Percentiles rank a stretch among this genome's conserved stretches.
Conservation (phyloP, 2,888 invertebrate genomes). For the Pogonocherus hispidulus region DNA sequence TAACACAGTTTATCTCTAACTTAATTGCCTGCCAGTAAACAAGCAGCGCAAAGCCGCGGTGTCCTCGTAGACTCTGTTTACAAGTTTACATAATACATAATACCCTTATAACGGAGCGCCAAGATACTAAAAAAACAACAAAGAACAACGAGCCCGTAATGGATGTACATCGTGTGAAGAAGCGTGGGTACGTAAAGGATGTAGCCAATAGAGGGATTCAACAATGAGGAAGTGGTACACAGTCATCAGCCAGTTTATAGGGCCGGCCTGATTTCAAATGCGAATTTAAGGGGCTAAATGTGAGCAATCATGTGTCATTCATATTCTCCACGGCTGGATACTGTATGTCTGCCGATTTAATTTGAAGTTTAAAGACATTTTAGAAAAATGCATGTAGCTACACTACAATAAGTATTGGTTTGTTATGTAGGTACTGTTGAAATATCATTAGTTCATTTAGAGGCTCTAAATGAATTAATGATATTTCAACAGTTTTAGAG, state of each 20-base stretch:
- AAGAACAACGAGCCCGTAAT: conserved; percentile 14
- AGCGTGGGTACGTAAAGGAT: conserved; percentile 48
- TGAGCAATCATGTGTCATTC: conserved; percentile 29
- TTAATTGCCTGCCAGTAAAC: background rate
- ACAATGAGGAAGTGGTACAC: conserved; percentile 58
- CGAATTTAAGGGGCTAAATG: conserved; percentile 9
- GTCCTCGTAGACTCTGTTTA: background rate
- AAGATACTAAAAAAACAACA: conserved; percentile 27
- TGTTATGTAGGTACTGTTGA: too few relatives aligned
- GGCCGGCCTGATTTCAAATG: conserved; percentile 9
- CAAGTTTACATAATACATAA: conserved; percentile 7
- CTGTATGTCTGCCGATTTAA: background rate
- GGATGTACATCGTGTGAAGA: conserved; percentile 28
- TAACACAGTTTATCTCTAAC: background rate
- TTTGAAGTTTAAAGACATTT: too few relatives aligned
- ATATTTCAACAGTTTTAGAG: too few relatives aligned
- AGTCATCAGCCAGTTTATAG: conserved; percentile 30
- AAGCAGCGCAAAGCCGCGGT: conserved; percentile 8
- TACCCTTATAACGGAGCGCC: conserved; percentile 9
- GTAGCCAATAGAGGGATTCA: conserved; percentile 53
- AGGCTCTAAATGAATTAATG: too few relatives aligned
- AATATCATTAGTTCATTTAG: too few relatives aligned
- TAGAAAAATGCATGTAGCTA: too few relatives aligned
- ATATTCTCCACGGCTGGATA: background rate
- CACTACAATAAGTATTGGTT: too few relatives aligned